A percentile compares a stretch with the other conserved stretches of the same genome.
These are phyloP conservation scores for Pseudomyrmex dendroicus DNA, from an alignment of 1,140 invertebrate genomes.

Conservation along the genomic window DNA sequence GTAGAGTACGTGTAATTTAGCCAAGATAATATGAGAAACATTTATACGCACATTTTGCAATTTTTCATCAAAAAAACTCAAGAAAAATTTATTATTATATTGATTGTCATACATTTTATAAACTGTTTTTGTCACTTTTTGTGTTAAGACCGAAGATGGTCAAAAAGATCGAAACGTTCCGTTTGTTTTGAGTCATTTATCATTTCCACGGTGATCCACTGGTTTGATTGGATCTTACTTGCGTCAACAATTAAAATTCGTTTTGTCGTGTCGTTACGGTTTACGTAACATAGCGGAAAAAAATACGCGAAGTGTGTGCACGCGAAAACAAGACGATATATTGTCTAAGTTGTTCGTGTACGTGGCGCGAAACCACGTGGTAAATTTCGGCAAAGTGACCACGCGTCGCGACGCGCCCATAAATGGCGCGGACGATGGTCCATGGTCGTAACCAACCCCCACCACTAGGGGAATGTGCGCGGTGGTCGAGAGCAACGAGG, in stretches of 20 bases:
- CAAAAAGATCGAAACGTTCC: no score
- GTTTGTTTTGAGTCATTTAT: background rate
- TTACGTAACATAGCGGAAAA: slow-evolving; percentile 6
- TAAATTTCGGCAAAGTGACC: slow-evolving; percentile 75
- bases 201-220: background rate
- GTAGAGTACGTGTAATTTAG: background rate
- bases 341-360: slow-evolving; percentile 7
- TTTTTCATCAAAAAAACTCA: no score
- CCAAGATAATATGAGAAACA: background rate
- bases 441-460: slow-evolving; percentile 74
- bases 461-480: slow-evolving; percentile 61
- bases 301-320: background rate
- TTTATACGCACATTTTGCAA: background rate
- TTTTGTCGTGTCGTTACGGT: no score
- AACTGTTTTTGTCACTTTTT: no score
- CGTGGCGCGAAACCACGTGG: slow-evolving; percentile 39
- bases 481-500: slow-evolving; percentile 76
- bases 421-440: slow-evolving; percentile 84
- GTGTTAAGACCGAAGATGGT: no score
- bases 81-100: no score
- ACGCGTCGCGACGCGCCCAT: slow-evolving; percentile 81
- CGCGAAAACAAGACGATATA: slow-evolving; percentile 7
- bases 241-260: no score
- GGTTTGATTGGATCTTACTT: no score
- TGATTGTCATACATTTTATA: background rate